Evolutionary conservation across 1,140 invertebrate species (phyloP).

Genomic region (Brachionus sp.): DNA sequence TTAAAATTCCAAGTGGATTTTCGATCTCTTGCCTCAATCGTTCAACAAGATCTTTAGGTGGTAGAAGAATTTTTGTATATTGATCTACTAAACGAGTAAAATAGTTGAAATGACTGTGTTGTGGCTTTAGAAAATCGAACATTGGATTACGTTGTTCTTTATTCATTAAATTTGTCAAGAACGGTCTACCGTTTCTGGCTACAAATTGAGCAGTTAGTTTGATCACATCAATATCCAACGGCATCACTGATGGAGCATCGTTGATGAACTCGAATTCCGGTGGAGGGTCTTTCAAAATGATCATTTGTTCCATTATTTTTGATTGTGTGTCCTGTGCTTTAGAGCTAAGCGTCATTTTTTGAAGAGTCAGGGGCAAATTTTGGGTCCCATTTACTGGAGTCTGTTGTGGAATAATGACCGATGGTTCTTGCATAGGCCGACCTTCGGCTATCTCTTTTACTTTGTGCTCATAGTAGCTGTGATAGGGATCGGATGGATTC

Average conservation of each 20-base stretch:
- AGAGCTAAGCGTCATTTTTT: conserved; percentile 25
- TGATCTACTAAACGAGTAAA: conserved; percentile 97
- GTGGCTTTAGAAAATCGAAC: conserved; percentile 95
- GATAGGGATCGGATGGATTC: conserved; percentile 92
- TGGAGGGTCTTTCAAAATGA: conserved; percentile 55
- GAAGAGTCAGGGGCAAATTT: neutral
- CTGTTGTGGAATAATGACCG: neutral
- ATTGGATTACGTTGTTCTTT: conserved; percentile 95
- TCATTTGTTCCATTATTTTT: conserved; percentile 44
- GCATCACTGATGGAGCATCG: conserved; percentile 97
- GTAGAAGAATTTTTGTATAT: conserved; percentile 91
- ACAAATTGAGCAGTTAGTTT: conserved; percentile 98
- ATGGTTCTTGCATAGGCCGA: conserved; percentile 57
- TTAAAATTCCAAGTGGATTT: conserved; percentile 72
- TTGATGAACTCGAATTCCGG: conserved; percentile 93
- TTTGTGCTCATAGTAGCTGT: conserved; percentile 97
- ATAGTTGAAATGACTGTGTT: conserved; percentile 96
- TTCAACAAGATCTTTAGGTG: conserved; percentile 80
- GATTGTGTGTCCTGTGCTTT: conserved; percentile 38
- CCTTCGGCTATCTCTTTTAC: conserved; percentile 92
- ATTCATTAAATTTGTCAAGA: conserved; percentile 96
- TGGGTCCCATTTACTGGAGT: neutral
- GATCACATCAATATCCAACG: conserved; percentile 93
- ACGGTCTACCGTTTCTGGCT: conserved; percentile 93
- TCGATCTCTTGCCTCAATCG: conserved; percentile 75